Evolutionary conservation across 2,888 invertebrate genomes (phyloP).

Genomic region (Eristalis pertinax): DNA sequence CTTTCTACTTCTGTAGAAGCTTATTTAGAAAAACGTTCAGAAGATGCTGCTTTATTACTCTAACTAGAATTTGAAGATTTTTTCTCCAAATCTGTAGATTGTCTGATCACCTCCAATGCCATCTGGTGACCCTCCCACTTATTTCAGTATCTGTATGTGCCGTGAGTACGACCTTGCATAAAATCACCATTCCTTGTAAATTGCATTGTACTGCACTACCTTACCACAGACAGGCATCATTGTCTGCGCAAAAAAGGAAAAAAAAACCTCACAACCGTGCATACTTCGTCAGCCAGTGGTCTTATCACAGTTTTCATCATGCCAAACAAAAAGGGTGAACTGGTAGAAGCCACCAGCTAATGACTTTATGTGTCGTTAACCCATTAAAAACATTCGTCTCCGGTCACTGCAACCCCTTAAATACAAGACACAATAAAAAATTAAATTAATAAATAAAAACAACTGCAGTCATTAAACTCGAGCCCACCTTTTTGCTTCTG

Average conservation of each 20-base stretch:
- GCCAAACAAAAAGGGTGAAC: background rate
- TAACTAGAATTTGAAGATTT: no score
- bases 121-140: background rate
- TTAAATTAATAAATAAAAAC: conserved; percentile 28
- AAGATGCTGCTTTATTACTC: no score
- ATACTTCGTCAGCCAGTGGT: background rate
- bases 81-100: background rate
- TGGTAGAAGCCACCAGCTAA: background rate
- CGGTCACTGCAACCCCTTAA: background rate
- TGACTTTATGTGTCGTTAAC: conserved; percentile 3
- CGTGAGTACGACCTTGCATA: background rate
- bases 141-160: background rate
- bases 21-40: no score
- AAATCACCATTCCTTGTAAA: background rate
- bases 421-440: background rate
- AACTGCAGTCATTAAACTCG: conserved; percentile 25
- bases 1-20: no score
- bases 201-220: background rate
- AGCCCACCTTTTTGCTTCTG: background rate
- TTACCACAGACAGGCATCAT: background rate
- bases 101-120: background rate
- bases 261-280: background rate
- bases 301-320: background rate
- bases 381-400: background rate
- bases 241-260: background rate